Percentiles rank a stretch among this genome's conserved stretches.
phyloP scores from a whole-genome alignment of 2,113 vertebrate genomes.

The Azemiops feae region DNA sequence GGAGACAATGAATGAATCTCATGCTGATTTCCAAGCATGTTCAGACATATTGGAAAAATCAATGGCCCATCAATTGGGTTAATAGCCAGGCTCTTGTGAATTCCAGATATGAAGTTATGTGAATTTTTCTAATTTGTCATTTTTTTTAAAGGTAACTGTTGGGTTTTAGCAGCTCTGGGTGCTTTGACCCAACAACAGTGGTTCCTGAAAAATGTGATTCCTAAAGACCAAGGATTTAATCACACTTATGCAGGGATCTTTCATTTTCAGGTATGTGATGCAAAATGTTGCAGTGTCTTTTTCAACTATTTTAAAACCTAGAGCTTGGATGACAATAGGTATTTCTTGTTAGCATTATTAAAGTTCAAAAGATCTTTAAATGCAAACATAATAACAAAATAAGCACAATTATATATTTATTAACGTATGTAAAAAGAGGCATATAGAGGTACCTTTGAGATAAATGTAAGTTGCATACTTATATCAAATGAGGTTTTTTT shows the following conservation, averaged over 20 bases:
- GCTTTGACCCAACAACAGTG: conserved; percentile 66
- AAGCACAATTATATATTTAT: background rate
- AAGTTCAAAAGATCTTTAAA: background rate
- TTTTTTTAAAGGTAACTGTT: conserved; percentile 71
- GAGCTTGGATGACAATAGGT: background rate
- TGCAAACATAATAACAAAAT: background rate
- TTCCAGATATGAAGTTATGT: background rate
- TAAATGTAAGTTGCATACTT: background rate
- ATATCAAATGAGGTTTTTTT: background rate
- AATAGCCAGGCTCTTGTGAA: background rate
- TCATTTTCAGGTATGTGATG: conserved; percentile 69
- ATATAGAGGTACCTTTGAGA: background rate
- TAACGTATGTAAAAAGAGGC: background rate
- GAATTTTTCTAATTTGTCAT: background rate
- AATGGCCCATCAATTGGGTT: background rate
- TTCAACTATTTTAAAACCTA: background rate
- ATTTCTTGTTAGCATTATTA: background rate
- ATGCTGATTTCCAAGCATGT: background rate
- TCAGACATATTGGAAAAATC: background rate
- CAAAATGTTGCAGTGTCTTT: background rate
- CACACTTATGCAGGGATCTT: conserved; percentile 72
- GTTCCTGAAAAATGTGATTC: conserved; percentile 66
- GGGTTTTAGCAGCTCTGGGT: conserved; percentile 75
- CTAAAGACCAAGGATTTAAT: conserved; percentile 69
- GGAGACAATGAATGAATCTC: background rate